A percentile compares a stretch with the other conserved stretches of the same genome.
Evolutionary conservation across 2,888 invertebrate species (phyloP).

Genomic region (Ophion obscuratus): DNA sequence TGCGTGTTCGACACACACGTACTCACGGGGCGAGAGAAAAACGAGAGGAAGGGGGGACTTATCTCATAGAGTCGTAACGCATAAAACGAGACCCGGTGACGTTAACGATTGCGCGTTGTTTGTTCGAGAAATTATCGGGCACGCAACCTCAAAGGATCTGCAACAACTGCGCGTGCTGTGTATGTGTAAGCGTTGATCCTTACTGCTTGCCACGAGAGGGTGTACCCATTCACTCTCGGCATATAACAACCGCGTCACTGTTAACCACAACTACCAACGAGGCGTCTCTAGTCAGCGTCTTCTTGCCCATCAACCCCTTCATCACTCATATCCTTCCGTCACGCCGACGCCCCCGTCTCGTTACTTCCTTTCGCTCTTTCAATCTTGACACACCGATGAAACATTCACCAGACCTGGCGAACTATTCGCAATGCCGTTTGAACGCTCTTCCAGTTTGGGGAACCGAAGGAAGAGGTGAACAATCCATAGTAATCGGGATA

Average conservation of each 20-base stretch:
- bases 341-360: neutral
- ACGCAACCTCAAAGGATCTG: conserved; percentile 38
- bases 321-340: neutral
- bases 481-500: too few relatives aligned
- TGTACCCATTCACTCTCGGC: neutral
- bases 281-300: conserved; percentile 7
- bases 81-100: conserved; percentile 76
- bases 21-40: conserved; percentile 19
- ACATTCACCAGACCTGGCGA: neutral
- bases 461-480: too few relatives aligned
- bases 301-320: neutral
- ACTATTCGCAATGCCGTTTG: too few relatives aligned
- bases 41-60: conserved; percentile 54
- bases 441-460: too few relatives aligned
- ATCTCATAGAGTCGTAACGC: conserved; percentile 75
- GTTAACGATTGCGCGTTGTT: conserved; percentile 77
- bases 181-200: neutral
- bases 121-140: conserved; percentile 75
- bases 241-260: neutral
- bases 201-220: neutral
- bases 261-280: neutral
- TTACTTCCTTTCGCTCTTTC: neutral
- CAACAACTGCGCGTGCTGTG: conserved; percentile 1
- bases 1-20: conserved; percentile 17
- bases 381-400: neutral